Base-by-base conservation (phyloP, 2,888 invertebrate species). In the Xanthorhoe spadicearia region DNA sequence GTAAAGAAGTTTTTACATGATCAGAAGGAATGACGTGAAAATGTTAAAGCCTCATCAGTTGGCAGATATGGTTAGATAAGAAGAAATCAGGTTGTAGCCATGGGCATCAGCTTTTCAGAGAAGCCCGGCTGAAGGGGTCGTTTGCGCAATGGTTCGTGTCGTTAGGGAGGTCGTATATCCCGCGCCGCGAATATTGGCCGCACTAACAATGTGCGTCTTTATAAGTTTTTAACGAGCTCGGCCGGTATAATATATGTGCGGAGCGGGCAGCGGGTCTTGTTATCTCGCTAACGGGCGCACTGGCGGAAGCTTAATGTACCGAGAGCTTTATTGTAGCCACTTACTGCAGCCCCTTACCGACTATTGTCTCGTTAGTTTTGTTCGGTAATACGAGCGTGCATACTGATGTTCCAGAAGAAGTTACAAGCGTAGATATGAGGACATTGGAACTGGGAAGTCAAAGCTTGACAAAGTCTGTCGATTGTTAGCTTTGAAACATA, bases 151-250 rank as follows among this genome's bases (percentile, higher is more conserved):
- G 83, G 81, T 76, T 76, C 77, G 77, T 84, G 87, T 90, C 89
- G 90, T 91, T 91, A 90, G 84, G 79, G 81, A 81, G 89, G 82
- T 84, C 87, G 85, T 90, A 89, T 87, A 89, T 89, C 85, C 84
- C 83, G 86, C 86, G 78, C 88, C 86, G 86, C 88, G 92, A 92
- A 92, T 92, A 92, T 92, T 93, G 92, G 90, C 90, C 87, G 83
- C 86, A 84, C 91, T 92, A 93, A 93, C 92, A 93, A 92, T 92
- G 92, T 92, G 91, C 92, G 91, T 93, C 92, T 93, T 93, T 93
- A 92, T 92, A 93, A 93, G 92, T 93, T 93, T 93, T 92, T 93
- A 93, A 93, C 92, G 93, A 92, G 92, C 91, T 90, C 87, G 87
- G 89, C 87, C 92, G 91, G 91, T 90, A 92, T 92, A 93, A 93